Base-by-base conservation (phyloP, 2,888 invertebrate genomes). In the Tenodera sinensis region DNA sequence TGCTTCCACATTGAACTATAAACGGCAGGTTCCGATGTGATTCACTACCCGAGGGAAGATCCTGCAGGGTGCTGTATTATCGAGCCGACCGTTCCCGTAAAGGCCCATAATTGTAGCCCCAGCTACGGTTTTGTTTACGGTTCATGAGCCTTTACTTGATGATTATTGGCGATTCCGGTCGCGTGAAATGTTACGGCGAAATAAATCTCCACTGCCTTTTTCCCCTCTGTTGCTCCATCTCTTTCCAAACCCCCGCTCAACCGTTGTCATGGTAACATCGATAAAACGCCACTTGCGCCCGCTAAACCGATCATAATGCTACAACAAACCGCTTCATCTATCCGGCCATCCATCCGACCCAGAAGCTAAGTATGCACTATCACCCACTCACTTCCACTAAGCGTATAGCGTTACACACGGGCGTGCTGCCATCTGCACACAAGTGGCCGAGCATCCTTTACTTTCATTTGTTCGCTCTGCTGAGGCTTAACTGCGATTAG, bases 101-200 rank as follows among this genome's bases (percentile, higher is more conserved):
- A 71, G 54, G 54, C 54, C 54, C 54, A 71, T 71, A 71, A 71
- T 71, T 71, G 54, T 71, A 71, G 54, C 54, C 54, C 54, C 54
- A 71, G 54, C 54, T 25, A 71, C 54, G 54, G 54, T 85, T 47
- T 85, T 84, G 83, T 85, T 88, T 47, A 88, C 88, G 85, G 88
- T 88, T 85, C 88, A 88, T 88, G 84, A 88, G 88, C 30, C 30
- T 88, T 88, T 88, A 84, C 88, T 88, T 88, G 88, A 88, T 88
- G 88, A 88, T 88, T 88, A 88, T 88, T 88, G 88, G 88, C 85
- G 71, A 88, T 88, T 88, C 88, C 88, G 88, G 85, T 85, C 85
- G 88, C 88, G 88, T 88, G 88, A 88, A 88, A 84, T 88, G 88
- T 88, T 88, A 84, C 88, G 83, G 88, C 88, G 42, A 88, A 88